Evolutionary conservation across 2,888 invertebrate genomes (phyloP), one percentile per base, ranked within the genome.

Genomic region (Leucania comma): DNA sequence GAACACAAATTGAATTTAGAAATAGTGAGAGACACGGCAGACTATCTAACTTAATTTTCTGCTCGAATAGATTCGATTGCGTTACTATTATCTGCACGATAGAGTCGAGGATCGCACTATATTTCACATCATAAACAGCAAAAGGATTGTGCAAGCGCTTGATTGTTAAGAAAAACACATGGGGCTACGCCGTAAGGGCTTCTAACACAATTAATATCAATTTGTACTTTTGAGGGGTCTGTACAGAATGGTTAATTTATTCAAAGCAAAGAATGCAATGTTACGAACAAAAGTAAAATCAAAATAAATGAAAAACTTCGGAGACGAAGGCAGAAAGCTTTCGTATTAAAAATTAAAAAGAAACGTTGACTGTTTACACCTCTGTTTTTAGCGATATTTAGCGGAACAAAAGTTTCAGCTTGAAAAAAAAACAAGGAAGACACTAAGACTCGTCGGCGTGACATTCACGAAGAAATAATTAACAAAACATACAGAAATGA

Each of bases 201-300:
- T 89, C 91, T 95, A 94, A 95, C 88, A 90, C 92, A 95, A 95
- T 95, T 95, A 95, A 95, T 95, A 95, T 94, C 94, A 95, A 95
- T 95, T 95, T 94, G 91, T 87, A 84, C 84, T 80, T 86, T 87
- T 84, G 83, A 90, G 90, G 92, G 88, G 80, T 81, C 78, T 72
- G 83, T 84, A 86, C 62, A 46, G 67, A 78, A 80, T 75, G 50
- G 75, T 77, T 87, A 85, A 86, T 85, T 86, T 84, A 80, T 78
- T 84, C 75, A 78, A 78, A 75, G 65, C 61, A 59, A 75, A 60
- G 61, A 79, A 81, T 72, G 59, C 46, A 83, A 76, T 70, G 61
- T 69, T 80, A 80, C 76, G 74, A 79, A 74, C 50, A 80, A 87
- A 87, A 80, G 82, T 80, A 79, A 84, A 82, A 84, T 83, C 56